Base-by-base conservation (phyloP, 2,797 vertebrate genomes). In the Danio jaintianensis region DNA sequence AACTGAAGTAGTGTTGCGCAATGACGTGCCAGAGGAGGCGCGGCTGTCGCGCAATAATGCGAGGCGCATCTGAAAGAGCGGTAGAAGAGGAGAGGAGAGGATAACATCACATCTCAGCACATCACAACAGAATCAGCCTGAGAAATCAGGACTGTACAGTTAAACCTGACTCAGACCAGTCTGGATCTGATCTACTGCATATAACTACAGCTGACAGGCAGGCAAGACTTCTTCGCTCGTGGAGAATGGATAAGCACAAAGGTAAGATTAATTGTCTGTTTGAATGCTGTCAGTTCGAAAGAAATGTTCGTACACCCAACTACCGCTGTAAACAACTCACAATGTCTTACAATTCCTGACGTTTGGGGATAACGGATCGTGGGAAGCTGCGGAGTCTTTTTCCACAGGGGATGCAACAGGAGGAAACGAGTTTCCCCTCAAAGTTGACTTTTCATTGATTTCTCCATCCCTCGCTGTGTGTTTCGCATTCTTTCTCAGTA, bases 231-330 rank as follows among this genome's bases (percentile, higher is more conserved):
- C 75, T 75, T 66, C 66, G 55, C 53, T 36, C 43, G 40, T 62
- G 38, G 38, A 74, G 53, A 89, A 95, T 95, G 94, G 93, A 95
- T 84, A 92, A 93, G 91, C 93, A 94, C 89, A 92, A 93, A 93
- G 94, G 94, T 95, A 89, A 85, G 91, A 12, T 8, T 55, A 29
- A 55, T 9, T 6, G 50, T 75, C 56, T 18, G 8, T 45, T 67
- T 38, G 20, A 38, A 42, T 9, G 36, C 10, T 43, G 58, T 52
- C 20, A 29, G 11, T n/a, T 61, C 56, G 16, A 4, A 16, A 4
- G 13, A 59, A 8, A 10, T 38, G 15, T 56, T 22, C 47, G 4
- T 67, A 10, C 11, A 47, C 6, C 4, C 6, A 56, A 55, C 45
- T 3, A 16, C 29, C 20, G 9, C 12, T 48, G 15, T 48, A 22